phyloP scores from a whole-genome alignment of 2,888 invertebrate species.

The Hemaris fuciformis region DNA sequence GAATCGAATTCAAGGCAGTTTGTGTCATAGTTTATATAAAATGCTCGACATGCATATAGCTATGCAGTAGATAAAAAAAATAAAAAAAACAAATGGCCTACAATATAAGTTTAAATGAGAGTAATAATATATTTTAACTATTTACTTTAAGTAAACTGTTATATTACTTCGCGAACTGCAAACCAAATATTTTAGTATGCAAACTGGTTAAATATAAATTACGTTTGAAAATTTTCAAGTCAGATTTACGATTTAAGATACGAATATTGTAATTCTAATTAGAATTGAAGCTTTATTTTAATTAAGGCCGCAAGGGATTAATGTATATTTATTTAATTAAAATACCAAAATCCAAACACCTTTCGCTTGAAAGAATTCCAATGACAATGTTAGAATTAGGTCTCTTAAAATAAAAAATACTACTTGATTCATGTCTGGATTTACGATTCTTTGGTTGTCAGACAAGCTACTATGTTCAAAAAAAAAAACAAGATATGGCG shows the following conservation, averaged over 20 bases:
- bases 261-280: not conserved
- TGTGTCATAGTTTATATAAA: too few relatives aligned
- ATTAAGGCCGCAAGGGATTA: not conserved
- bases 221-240: not conserved
- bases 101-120: constrained; percentile 1
- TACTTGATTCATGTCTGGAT: not conserved
- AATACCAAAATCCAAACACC: too few relatives aligned
- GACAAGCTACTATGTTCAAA: too few relatives aligned
- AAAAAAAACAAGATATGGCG: too few relatives aligned
- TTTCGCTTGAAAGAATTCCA: too few relatives aligned
- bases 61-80: not conserved
- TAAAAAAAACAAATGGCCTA: too few relatives aligned
- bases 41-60: too few relatives aligned
- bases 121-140: constrained; percentile 21
- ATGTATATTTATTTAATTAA: not conserved
- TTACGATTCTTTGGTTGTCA: not conserved
- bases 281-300: not conserved
- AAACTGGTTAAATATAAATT: constrained; percentile 8
- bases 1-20: too few relatives aligned
- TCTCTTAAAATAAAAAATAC: not conserved
- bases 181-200: constrained; percentile 13
- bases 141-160: constrained; percentile 13
- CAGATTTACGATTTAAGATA: not conserved
- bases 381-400: too few relatives aligned
- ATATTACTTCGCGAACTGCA: constrained; percentile 16